Percentiles rank a stretch among this genome's conserved stretches.
These are phyloP conservation scores for Synergus laeviventris DNA, from an alignment of 2,888 invertebrate genomes.

Conservation along the genomic window DNA sequence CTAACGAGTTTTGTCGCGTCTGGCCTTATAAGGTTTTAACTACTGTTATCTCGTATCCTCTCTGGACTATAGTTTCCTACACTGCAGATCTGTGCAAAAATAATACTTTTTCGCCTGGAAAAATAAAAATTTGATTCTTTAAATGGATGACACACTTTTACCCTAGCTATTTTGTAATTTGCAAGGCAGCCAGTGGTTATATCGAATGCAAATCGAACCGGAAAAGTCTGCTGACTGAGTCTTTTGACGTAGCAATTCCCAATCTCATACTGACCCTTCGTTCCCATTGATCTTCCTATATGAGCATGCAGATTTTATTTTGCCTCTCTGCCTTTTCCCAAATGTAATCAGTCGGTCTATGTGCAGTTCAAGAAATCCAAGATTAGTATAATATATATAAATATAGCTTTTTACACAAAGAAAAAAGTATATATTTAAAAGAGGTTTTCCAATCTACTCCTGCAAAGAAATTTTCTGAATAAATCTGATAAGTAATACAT, in stretches of 20 bases:
- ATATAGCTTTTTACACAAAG: neutral
- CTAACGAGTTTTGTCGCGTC: neutral
- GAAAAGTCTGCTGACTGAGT: slow-evolving; percentile 2
- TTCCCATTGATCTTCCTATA: slow-evolving; percentile 2
- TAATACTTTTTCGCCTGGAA: too few relatives aligned
- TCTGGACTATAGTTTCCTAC: neutral
- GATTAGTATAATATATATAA: neutral
- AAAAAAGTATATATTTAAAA: neutral
- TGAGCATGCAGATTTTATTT: neutral
- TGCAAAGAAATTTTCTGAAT: neutral
- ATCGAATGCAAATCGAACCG: slow-evolving; percentile 5
- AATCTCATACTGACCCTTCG: neutral
- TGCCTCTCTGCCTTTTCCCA: neutral
- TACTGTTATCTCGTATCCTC: neutral
- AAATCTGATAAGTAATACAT: neutral
- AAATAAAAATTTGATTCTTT: neutral
- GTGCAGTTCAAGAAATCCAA: neutral
- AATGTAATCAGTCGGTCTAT: neutral
- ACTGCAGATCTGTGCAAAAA: neutral
- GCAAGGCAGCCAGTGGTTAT: neutral
- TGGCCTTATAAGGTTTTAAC: neutral
- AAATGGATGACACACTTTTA: neutral
- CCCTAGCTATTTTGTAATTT: neutral
- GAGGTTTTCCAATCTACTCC: neutral
- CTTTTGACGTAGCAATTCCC: neutral